Conservation (phyloP, 2,113 vertebrate species). For the Arenaria interpres region DNA sequence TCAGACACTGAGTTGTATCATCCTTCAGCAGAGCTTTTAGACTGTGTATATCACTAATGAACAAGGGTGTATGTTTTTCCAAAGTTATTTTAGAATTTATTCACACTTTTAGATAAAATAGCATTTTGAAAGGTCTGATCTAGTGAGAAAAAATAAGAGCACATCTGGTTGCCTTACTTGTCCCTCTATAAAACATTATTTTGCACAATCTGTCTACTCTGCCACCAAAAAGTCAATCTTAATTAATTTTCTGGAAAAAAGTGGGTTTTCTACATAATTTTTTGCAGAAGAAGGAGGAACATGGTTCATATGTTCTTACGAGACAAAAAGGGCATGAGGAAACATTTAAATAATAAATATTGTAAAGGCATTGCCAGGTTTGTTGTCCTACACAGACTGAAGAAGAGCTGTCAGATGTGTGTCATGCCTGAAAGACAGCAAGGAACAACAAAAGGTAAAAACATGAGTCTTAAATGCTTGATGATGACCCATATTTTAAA, state of each 20-base stretch:
- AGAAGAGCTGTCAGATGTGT: neutral
- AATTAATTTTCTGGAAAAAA: neutral
- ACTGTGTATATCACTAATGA: neutral
- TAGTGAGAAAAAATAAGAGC: neutral
- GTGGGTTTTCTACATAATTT: neutral
- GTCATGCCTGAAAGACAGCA: neutral
- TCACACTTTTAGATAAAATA: neutral
- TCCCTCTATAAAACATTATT: neutral
- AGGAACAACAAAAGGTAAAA: neutral
- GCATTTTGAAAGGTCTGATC: neutral
- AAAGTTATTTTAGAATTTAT: neutral
- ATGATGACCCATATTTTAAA: neutral
- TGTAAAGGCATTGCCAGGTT: neutral
- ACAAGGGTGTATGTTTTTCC: neutral
- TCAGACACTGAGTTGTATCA: neutral
- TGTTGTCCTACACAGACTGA: neutral
- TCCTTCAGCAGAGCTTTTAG: neutral
- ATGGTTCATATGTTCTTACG: neutral
- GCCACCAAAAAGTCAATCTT: neutral
- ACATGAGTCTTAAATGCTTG: rapidly evolving
- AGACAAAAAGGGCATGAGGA: neutral
- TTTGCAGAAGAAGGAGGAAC: rapidly evolving
- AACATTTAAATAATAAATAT: neutral
- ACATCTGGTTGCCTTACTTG: neutral
- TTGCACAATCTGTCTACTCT: neutral